Evolutionary conservation across 2,888 invertebrate genomes (phyloP).

Genomic region (Orthosia gothica): DNA sequence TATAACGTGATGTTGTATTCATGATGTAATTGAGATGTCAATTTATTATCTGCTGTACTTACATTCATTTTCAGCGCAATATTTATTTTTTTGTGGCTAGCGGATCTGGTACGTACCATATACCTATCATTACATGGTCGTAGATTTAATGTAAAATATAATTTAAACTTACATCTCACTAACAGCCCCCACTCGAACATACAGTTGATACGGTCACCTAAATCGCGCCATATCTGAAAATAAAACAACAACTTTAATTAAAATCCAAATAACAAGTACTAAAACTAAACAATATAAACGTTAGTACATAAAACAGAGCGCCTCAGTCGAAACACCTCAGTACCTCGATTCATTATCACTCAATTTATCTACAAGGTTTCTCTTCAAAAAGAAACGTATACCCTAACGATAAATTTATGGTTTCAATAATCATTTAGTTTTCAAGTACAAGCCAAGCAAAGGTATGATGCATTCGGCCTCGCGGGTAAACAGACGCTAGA

Average conservation of each 20-base stretch:
- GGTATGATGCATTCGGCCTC: constrained; percentile 91
- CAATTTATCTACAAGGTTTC: constrained; percentile 82
- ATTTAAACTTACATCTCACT: constrained; percentile 81
- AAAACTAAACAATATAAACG: constrained; percentile 32
- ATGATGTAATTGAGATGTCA: not conserved
- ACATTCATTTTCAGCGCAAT: not conserved
- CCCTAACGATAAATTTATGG: constrained; percentile 79
- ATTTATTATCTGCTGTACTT: constrained; percentile 16
- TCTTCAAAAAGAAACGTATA: constrained; percentile 76
- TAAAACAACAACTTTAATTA: constrained; percentile 29
- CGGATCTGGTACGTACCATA: not conserved
- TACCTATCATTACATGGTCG: not conserved
- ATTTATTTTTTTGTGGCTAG: too few species aligned
- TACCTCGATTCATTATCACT: constrained; percentile 73
- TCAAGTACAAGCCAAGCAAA: constrained; percentile 82
- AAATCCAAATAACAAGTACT: constrained; percentile 39
- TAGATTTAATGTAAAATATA: not conserved
- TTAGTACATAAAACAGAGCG: constrained; percentile 54
- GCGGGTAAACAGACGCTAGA: constrained; percentile 90
- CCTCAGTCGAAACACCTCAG: constrained; percentile 59
- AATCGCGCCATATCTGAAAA: constrained; percentile 85
- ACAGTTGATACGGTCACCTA: constrained; percentile 80
- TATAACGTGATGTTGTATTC: constrained; percentile 3
- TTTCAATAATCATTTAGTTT: constrained; percentile 84
- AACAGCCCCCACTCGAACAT: constrained; percentile 79